phyloP scores from a whole-genome alignment of 1,140 invertebrate genomes.

The Drosophila equinoxialis region DNA sequence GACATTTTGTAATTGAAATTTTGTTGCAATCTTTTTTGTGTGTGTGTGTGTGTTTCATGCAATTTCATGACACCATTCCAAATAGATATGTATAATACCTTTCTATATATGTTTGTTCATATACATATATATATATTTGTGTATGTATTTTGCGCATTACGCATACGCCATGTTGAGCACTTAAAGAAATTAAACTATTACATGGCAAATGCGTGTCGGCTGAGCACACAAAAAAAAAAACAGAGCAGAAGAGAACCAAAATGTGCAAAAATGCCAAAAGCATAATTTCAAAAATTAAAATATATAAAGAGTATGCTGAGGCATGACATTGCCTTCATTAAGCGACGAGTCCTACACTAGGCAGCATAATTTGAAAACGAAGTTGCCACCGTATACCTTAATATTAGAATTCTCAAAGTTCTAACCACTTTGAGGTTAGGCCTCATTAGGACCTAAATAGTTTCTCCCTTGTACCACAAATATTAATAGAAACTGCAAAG shows the following conservation, averaged over 20 bases:
- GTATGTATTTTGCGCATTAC: slow-evolving; percentile 41
- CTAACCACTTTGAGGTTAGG: no score
- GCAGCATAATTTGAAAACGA: no score
- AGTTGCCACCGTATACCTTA: no score
- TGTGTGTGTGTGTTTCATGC: slow-evolving; percentile 12
- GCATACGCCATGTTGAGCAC: slow-evolving; percentile 66
- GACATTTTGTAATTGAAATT: slow-evolving; percentile 78
- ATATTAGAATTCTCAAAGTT: no score
- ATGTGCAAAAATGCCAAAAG: slow-evolving; percentile 48
- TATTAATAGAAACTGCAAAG: no score
- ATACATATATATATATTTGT: not conserved
- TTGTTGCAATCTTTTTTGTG: slow-evolving; percentile 55
- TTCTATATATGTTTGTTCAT: not conserved
- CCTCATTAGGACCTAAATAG: no score
- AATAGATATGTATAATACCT: not conserved
- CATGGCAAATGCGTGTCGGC: slow-evolving; percentile 33
- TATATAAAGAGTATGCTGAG: no score
- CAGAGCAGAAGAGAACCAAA: slow-evolving; percentile 47
- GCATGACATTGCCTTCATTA: no score
- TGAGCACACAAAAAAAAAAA: slow-evolving; percentile 23
- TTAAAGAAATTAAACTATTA: slow-evolving; percentile 74
- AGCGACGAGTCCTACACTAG: no score
- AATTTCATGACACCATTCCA: slow-evolving; percentile 24
- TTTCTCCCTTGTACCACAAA: no score
- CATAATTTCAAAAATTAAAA: slow-evolving; percentile 12